Base-by-base conservation (phyloP, 2,888 invertebrate species). In the Galerucella pusilla region DNA sequence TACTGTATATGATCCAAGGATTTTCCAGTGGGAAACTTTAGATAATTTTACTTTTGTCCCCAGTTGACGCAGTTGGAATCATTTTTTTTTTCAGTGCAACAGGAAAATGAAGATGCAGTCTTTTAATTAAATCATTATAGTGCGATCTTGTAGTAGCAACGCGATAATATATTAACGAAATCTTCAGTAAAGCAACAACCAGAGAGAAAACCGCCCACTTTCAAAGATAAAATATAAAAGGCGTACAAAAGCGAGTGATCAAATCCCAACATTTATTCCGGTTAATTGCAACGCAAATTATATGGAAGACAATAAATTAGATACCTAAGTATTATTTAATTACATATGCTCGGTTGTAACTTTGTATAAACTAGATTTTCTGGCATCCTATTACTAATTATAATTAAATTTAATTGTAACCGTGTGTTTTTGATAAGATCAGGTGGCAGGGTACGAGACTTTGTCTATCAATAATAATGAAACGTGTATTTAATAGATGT, bases 281-380 rank as follows among this genome's bases (percentile, higher is more conserved):
- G 77, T 82, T 84, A 85, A 86, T 86, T 86, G 84, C 85, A 82
- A 84, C 84, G 85, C 85, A 86, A 86, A 87, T 86, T 86, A 86
- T 85, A 86, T 83, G 79, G 84, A 86, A 84, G 84, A 85, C 84
- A 86, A 87, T 87, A 87, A 87, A 87, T 87, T 87, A 87, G 85
- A 84, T 85, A 85, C 85, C 81, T 86, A 87, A 87, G 85, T 87
- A 87, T 85, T 85, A 86, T 86, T 87, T 87, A 87, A 87, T 87
- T 87, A 86, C 83, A 86, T 82, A 83, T 82, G 79, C 20, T 35
- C 60, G 54, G 57, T 78, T 77, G 75, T 74, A 70, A 74, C 68
- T 66, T 67, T 45, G 74, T 74, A 74, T 60, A 72, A 80, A 79
- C 77, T 78, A 80, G 82, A 80, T 82, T 83, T 82, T 80, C 83